Conservation (phyloP, 2,888 invertebrate species). For the Cryptocheilus praepositus region DNA sequence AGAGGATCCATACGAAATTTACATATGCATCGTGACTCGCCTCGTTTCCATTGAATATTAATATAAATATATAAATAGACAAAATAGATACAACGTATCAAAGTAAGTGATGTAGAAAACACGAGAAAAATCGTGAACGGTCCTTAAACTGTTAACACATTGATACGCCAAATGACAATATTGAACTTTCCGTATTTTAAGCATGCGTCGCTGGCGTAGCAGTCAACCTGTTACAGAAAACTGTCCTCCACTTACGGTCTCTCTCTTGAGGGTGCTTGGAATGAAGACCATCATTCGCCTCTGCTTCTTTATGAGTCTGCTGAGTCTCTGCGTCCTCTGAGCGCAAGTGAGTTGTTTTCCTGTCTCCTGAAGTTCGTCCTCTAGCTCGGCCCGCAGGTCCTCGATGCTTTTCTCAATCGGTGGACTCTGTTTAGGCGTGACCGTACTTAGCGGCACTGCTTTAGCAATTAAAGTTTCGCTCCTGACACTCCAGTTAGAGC, state of each 20-base stretch:
- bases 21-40: no score
- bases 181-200: no score
- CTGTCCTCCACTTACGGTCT: constrained; percentile 41
- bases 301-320: constrained; percentile 82
- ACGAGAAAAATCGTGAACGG: no score
- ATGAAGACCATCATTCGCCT: constrained; percentile 76
- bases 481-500: constrained; percentile 82
- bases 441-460: constrained; percentile 85
- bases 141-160: no score
- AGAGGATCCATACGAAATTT: no score
- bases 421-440: constrained; percentile 78
- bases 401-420: constrained; percentile 66
- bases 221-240: no score
- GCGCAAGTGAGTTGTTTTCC: constrained; percentile 81
- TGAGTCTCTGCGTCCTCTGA: constrained; percentile 82
- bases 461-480: constrained; percentile 84
- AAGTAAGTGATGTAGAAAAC: no score
- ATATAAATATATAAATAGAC: no score
- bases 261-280: constrained; percentile 35
- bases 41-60: no score
- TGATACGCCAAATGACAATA: no score
- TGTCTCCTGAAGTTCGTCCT: constrained; percentile 44
- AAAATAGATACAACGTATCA: no score
- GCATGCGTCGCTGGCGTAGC: no score
- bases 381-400: constrained; percentile 37